A percentile compares a stretch with the other conserved stretches of the same genome.
Conservation (phyloP, 92 coral and sea anemone species). For the Montipora capitata region DNA sequence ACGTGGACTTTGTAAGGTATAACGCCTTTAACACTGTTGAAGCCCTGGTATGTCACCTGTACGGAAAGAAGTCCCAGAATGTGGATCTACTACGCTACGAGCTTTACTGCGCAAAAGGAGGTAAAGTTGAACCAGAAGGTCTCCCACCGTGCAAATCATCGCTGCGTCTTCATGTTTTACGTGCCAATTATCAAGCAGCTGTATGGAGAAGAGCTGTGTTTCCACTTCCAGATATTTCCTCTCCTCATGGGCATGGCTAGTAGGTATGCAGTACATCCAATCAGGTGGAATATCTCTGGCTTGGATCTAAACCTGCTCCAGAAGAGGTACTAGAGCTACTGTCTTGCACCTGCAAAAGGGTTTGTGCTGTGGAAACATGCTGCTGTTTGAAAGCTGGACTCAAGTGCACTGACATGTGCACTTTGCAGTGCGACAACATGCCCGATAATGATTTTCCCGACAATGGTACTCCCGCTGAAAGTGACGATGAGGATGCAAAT, state of each 20-base stretch:
- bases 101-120: constrained; percentile 77
- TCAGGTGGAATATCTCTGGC: constrained; percentile 56
- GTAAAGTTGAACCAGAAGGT: constrained; percentile 66
- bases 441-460: neutral
- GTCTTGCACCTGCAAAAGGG: no score
- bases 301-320: constrained; percentile 26
- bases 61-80: constrained; percentile 57
- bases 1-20: constrained; percentile 22
- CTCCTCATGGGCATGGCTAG: constrained; percentile 62
- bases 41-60: constrained; percentile 60
- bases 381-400: constrained; percentile 21
- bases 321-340: no score
- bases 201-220: constrained; percentile 60
- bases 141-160: constrained; percentile 72
- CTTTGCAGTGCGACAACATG: constrained; percentile 15
- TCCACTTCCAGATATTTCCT: constrained; percentile 64
- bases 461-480: neutral
- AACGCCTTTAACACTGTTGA: constrained; percentile 31
- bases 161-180: constrained; percentile 54
- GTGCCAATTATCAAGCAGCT: constrained; percentile 73
- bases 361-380: no score
- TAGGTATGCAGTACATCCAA: constrained; percentile 9
- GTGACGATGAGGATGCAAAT: neutral
- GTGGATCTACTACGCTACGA: constrained; percentile 68
- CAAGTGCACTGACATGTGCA: constrained; percentile 53